phyloP scores from a whole-genome alignment of 53 echinoderm and acorn worm species.

The Zoroaster sp. region DNA sequence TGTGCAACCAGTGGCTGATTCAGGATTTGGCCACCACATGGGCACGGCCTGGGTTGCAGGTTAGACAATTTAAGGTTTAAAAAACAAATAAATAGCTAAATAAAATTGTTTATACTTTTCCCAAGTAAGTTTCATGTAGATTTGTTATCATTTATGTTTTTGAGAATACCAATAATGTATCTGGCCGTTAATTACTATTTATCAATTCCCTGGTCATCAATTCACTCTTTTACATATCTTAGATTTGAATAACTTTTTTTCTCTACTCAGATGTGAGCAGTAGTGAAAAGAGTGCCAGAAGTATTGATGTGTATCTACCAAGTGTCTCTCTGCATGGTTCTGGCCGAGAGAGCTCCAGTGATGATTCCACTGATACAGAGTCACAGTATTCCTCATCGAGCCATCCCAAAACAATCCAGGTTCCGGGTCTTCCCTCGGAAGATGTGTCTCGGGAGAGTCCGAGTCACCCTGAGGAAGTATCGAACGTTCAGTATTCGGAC shows the following conservation, averaged over 20 bases:
- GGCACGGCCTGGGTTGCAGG: too few species aligned
- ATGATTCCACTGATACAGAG: slow-evolving; percentile 48
- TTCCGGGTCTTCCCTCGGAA: slow-evolving; percentile 69
- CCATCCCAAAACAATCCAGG: slow-evolving; percentile 29
- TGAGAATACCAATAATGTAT: too few species aligned
- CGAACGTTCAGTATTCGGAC: slow-evolving; percentile 55
- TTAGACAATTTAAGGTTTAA: too few species aligned
- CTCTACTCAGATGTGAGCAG: slow-evolving; percentile 62
- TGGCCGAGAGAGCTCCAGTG: background rate
- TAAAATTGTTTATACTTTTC: too few species aligned
- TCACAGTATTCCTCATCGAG: slow-evolving; percentile 29
- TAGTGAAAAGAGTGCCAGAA: slow-evolving; percentile 77
- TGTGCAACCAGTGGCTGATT: too few species aligned
- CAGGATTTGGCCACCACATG: too few species aligned
- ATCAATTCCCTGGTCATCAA: too few species aligned
- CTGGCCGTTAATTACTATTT: too few species aligned
- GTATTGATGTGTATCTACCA: slow-evolving; percentile 78
- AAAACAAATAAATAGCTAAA: too few species aligned
- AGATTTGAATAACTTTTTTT: background rate
- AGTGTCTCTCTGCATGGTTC: slow-evolving; percentile 31
- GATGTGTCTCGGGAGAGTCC: background rate
- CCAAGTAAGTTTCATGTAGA: too few species aligned
- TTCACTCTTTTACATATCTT: too few species aligned
- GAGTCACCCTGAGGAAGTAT: background rate
- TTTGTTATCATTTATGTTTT: too few species aligned